Evolutionary conservation across 2,888 invertebrate species (phyloP), one percentile per base, ranked within the genome.

Genomic region (Psylliodes chrysocephalus): DNA sequence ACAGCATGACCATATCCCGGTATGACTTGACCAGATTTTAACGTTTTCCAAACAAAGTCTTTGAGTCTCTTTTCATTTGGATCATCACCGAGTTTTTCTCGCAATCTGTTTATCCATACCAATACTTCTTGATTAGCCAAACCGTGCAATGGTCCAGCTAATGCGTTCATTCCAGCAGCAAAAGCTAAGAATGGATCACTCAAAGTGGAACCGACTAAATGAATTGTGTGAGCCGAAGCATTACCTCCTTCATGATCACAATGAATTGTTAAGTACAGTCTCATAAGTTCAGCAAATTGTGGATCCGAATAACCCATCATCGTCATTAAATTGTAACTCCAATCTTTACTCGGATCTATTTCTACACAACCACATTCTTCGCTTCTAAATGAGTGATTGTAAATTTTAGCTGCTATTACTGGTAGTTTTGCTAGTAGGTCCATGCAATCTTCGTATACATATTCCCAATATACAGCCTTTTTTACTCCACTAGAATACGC

Each of bases 1-100:
- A 97, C 96, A 71, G 96, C 96, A 81, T 96, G 96, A 19, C 96
- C 96, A 79, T 95, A 96, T 35, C 96, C 96, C 51, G 96, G 96
- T 30, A 97, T 93, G n/a, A 97, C 96, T 83, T 95, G 94, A 69
- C 96, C 96, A 66, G 92, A 90, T 84, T 96, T 95, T 54, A 96
- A 86, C 1, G 96, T 98, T 83, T 95, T 96, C 94, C 95, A 94
- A 79, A 98, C 93, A 85, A 96, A 98, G 53, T 96, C 95, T 82
- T 94, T 95, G 57, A 99, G 86, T 75, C 95, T 88, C 0, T 96
- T 92, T 81, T 97, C 95, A 12, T 92, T 89, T 66, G 92, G 91
- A 77, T 89, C 90, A 74, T 92, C 90, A 52, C 94, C 94, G 52
- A 98, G 87, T 78, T 94, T 90, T 74, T 90, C 86, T 72, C 91